phyloP scores from a whole-genome alignment of 1,140 invertebrate genomes.

The Drosophila asahinai region DNA sequence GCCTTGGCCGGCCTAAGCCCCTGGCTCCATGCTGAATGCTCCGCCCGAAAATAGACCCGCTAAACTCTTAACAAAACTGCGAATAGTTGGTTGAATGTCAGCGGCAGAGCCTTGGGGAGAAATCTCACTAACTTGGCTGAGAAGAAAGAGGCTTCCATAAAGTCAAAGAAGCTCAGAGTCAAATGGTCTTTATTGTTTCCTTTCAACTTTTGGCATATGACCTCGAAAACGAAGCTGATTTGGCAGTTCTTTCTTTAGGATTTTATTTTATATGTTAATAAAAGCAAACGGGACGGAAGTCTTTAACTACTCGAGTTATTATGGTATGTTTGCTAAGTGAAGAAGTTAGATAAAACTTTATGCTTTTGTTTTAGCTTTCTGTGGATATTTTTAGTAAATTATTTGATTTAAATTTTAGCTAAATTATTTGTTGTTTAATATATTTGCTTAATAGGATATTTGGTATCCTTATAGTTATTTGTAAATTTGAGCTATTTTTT shows the following conservation, averaged over 20 bases:
- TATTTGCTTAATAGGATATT: not conserved
- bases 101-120: constrained; percentile 32
- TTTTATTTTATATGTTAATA: constrained; percentile 13
- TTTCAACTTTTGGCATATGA: constrained; percentile 29
- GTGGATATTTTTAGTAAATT: too few species aligned
- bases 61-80: constrained; percentile 52
- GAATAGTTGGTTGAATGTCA: constrained; percentile 38
- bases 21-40: constrained; percentile 42
- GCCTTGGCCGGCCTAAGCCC: constrained; percentile 56
- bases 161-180: constrained; percentile 23
- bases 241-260: constrained; percentile 20
- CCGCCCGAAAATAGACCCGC: constrained; percentile 41
- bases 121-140: constrained; percentile 24
- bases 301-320: constrained; percentile 6
- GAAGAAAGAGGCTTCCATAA: constrained; percentile 5
- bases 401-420: too few species aligned
- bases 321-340: not conserved
- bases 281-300: constrained; percentile 15
- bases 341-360: not conserved
- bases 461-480: not conserved
- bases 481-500: too few species aligned
- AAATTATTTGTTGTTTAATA: too few species aligned
- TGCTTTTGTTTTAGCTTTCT: not conserved
- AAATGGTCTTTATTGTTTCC: constrained; percentile 29
- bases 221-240: constrained; percentile 35